phyloP scores from a whole-genome alignment of 2,113 vertebrate species.

The Nothocercus nigrocapillus region DNA sequence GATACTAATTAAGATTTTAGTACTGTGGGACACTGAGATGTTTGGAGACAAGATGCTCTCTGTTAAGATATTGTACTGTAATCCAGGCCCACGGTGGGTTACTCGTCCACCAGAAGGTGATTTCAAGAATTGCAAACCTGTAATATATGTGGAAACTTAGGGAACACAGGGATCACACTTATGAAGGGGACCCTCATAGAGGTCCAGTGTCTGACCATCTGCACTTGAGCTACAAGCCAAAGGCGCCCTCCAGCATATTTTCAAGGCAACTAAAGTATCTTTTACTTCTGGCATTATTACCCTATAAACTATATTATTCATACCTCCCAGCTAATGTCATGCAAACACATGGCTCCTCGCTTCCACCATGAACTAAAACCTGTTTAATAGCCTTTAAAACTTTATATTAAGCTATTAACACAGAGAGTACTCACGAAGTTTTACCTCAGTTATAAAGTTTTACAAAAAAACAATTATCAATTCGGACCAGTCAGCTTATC shows the following conservation, averaged over 20 bases:
- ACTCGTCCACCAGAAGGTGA: not conserved
- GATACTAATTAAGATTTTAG: not conserved
- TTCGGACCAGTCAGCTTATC: not conserved
- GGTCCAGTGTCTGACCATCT: not conserved
- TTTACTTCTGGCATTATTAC: conserved; percentile 29
- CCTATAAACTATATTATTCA: conserved; percentile 54
- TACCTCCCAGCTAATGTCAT: conserved; percentile 51
- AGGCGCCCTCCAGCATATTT: not conserved
- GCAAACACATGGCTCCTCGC: conserved; percentile 44
- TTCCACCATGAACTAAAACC: conserved; percentile 63
- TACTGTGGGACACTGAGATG: not conserved
- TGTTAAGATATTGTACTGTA: not conserved
- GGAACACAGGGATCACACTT: too few species aligned
- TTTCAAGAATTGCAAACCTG: not conserved
- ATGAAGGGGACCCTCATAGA: not conserved
- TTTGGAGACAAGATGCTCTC: not conserved
- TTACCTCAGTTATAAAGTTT: not conserved
- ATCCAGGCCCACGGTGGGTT: not conserved
- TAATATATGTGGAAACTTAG: rapidly evolving
- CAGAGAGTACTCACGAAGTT: conserved; percentile 24
- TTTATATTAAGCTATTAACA: conserved; percentile 61
- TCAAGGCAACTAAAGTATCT: not conserved
- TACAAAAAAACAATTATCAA: conserved; percentile 16
- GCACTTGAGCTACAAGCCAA: not conserved
- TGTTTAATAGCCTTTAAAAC: conserved; percentile 62